These are phyloP conservation scores for Psilanteris sp. DNA, from an alignment of 1,140 invertebrate genomes.

Conservation along the genomic window DNA sequence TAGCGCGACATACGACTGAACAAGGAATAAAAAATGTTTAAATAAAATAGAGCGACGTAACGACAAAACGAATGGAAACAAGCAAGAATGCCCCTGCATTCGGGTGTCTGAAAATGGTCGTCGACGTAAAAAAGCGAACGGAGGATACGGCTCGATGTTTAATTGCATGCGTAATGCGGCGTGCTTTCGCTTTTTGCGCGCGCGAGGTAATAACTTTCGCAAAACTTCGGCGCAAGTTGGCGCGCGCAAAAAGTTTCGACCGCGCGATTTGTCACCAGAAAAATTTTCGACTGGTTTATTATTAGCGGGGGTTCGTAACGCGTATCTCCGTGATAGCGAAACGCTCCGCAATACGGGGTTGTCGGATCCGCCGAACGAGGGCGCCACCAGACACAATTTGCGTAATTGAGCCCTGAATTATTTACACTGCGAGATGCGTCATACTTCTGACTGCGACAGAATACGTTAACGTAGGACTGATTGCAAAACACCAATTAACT, in stretches of 20 bases:
- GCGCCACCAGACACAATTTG: slow-evolving; percentile 72
- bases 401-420: slow-evolving; percentile 80
- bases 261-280: slow-evolving; percentile 50
- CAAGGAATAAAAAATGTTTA: no score
- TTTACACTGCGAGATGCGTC: slow-evolving; percentile 77
- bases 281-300: slow-evolving; percentile 69
- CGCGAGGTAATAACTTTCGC: slow-evolving; percentile 36
- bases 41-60: no score
- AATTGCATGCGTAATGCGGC: slow-evolving; percentile 29
- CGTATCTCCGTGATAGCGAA: slow-evolving; percentile 54
- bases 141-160: slow-evolving; percentile 39
- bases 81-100: neutral
- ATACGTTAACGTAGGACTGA: slow-evolving; percentile 62
- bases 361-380: slow-evolving; percentile 39
- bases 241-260: slow-evolving; percentile 37
- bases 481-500: slow-evolving; percentile 53
- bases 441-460: slow-evolving; percentile 76
- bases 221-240: slow-evolving; percentile 28
- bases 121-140: slow-evolving; percentile 26
- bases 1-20: no score
- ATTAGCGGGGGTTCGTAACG: slow-evolving; percentile 28
- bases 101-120: slow-evolving; percentile 1
- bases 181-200: slow-evolving; percentile 26
- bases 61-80: no score
- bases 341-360: slow-evolving; percentile 52